Conservation (phyloP, 2,888 invertebrate species). For the Pachycephus smyrnensis region DNA sequence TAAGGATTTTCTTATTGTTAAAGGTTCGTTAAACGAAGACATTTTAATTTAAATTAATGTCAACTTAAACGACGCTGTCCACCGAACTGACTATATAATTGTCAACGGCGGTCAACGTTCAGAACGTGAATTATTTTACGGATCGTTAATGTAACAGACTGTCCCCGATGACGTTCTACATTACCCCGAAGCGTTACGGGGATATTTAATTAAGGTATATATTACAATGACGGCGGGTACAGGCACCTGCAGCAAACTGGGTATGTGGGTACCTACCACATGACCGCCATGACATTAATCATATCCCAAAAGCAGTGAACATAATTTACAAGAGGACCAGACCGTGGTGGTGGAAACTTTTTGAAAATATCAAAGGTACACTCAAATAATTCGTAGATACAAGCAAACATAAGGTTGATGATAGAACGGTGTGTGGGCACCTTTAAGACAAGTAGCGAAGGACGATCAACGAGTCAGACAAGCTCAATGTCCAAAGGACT, state of each 20-base stretch:
- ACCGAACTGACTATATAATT: background rate
- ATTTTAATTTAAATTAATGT: background rate
- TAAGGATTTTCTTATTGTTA: background rate
- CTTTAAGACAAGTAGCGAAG: background rate
- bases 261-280: background rate
- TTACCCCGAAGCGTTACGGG: background rate
- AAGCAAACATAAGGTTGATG: background rate
- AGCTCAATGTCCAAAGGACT: background rate
- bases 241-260: constrained; percentile 7
- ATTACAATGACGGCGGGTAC: constrained; percentile 10
- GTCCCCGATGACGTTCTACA: background rate
- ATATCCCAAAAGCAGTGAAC: constrained; percentile 1
- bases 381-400: background rate
- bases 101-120: background rate
- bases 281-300: constrained; percentile 13
- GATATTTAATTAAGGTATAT: constrained; percentile 15
- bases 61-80: background rate
- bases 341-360: background rate
- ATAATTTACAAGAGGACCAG: background rate
- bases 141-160: background rate
- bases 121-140: background rate
- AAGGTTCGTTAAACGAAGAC: background rate
- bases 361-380: background rate
- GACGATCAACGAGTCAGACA: background rate
- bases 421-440: background rate